A percentile compares a stretch with the other conserved stretches of the same genome.
phyloP scores from a whole-genome alignment of 2,888 invertebrate species.

The Catotricha subobsoleta region DNA sequence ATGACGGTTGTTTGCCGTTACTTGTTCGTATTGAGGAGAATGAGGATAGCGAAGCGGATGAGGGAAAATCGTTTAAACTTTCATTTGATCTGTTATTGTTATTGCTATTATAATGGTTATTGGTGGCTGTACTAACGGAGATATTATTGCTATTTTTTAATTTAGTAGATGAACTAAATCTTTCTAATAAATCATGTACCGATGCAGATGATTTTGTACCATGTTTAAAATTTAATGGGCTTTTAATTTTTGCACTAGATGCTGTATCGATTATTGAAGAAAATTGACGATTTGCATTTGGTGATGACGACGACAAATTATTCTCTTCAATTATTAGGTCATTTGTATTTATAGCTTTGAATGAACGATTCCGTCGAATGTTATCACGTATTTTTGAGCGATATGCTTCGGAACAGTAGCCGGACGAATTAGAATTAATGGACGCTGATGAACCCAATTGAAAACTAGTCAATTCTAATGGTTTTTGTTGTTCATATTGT shows the following conservation, averaged over 20 bases:
- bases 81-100: neutral
- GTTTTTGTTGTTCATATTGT: too few relatives aligned
- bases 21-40: neutral
- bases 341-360: constrained; percentile 12
- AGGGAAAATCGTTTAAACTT: neutral
- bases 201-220: constrained; percentile 9
- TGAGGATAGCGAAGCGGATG: neutral
- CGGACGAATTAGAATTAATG: too few relatives aligned
- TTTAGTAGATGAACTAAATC: constrained; percentile 10
- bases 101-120: too few relatives aligned
- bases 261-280: too few relatives aligned
- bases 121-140: neutral
- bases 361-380: constrained; percentile 14
- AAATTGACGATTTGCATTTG: too few relatives aligned
- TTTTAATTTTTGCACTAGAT: too few relatives aligned
- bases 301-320: too few relatives aligned
- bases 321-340: constrained; percentile 11
- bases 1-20: neutral
- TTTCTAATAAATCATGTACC: constrained; percentile 12
- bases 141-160: neutral
- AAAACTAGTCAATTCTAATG: too few relatives aligned
- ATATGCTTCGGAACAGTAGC: constrained; percentile 10
- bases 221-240: too few relatives aligned
- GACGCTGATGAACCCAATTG: too few relatives aligned
- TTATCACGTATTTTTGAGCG: constrained; percentile 13